Conservation (phyloP, 2,888 invertebrate species). For the Netelia melanura region DNA sequence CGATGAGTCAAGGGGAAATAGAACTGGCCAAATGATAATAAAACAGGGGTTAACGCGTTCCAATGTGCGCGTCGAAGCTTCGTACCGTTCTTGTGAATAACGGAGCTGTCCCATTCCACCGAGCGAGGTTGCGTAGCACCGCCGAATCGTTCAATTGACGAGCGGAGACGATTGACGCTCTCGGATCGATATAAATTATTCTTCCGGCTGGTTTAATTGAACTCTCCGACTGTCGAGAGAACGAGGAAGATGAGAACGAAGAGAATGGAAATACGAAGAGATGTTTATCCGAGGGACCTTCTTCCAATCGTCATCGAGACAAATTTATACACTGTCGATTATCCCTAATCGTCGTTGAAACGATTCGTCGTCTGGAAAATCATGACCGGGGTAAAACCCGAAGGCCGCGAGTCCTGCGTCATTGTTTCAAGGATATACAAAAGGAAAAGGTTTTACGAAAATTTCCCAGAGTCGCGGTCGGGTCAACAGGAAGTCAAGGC, state of each 20-base stretch:
- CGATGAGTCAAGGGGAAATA: neutral
- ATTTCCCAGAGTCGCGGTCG: conserved; percentile 62
- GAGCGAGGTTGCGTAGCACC: neutral
- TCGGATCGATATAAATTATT: conserved; percentile 61
- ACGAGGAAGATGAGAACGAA: neutral
- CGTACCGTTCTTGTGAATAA: neutral
- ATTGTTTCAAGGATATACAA: neutral
- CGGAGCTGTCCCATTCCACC: neutral
- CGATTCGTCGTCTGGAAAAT: neutral
- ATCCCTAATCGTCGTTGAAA: neutral
- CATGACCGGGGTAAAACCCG: neutral
- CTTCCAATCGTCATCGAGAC: neutral
- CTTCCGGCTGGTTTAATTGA: conserved; percentile 60
- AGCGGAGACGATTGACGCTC: conserved; percentile 48
- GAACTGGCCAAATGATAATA: neutral
- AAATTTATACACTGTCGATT: neutral
- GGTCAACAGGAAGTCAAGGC: conserved; percentile 82
- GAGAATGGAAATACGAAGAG: neutral
- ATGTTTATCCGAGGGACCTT: neutral
- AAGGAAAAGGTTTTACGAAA: conserved; percentile 28
- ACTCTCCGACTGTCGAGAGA: conserved; percentile 42
- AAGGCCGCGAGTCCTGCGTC: neutral
- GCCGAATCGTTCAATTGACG: conserved; percentile 45
- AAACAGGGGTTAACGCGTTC: neutral
- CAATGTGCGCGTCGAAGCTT: neutral